phyloP scores from a whole-genome alignment of 1,140 invertebrate species.

The Drosophila nannoptera region DNA sequence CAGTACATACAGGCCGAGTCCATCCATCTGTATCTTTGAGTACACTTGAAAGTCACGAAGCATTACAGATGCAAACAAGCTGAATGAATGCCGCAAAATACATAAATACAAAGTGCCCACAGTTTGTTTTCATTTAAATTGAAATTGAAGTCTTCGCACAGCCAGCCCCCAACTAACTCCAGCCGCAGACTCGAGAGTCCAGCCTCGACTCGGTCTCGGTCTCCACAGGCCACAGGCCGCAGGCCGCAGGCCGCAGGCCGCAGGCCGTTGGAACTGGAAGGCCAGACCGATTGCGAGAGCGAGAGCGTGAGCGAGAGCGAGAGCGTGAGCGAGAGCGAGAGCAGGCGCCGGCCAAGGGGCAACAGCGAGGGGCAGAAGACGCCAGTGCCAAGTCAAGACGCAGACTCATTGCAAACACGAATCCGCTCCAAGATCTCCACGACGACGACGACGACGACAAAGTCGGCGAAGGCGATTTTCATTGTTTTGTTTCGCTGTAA shows the following conservation, averaged over 20 bases:
- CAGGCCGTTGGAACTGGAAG: not conserved
- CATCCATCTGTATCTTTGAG: slow-evolving; percentile 74
- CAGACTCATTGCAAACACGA: slow-evolving; percentile 65
- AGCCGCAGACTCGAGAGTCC: slow-evolving; percentile 13
- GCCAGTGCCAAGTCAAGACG: slow-evolving; percentile 55
- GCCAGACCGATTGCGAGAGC: not conserved
- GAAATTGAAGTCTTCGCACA: slow-evolving; percentile 64
- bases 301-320: slow-evolving; percentile 2
- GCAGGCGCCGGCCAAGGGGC: slow-evolving; percentile 26
- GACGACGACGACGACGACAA: slow-evolving; percentile 20
- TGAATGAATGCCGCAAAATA: slow-evolving; percentile 72
- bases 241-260: too few species aligned
- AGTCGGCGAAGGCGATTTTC: slow-evolving; percentile 52
- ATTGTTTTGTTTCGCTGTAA: slow-evolving; percentile 73
- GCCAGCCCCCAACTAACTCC: slow-evolving; percentile 28
- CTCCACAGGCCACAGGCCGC: slow-evolving; percentile 3
- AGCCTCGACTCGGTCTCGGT: slow-evolving; percentile 18
- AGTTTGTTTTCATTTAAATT: slow-evolving; percentile 78
- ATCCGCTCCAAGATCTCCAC: slow-evolving; percentile 7
- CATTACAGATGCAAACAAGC: slow-evolving; percentile 77
- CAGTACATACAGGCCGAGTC: slow-evolving; percentile 35
- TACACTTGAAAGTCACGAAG: slow-evolving; percentile 74
- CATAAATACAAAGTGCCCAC: slow-evolving; percentile 76
- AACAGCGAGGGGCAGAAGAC: slow-evolving; percentile 27
- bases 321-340: not conserved